These are phyloP conservation scores for Lophius americanus DNA, from an alignment of 2,797 vertebrate genomes.

Conservation along the genomic window DNA sequence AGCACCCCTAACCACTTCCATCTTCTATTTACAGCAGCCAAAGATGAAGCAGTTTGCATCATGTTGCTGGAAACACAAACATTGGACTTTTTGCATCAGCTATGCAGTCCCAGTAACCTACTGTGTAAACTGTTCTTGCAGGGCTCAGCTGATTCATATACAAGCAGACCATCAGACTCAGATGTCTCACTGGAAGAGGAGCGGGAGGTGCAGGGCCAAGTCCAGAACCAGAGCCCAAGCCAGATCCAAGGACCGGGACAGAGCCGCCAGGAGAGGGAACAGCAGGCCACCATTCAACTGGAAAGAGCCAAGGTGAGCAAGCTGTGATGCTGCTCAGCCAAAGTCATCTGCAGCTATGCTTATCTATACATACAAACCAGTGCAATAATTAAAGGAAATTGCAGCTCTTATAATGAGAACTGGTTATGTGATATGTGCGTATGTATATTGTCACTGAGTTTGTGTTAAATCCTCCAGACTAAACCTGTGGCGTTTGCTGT, in stretches of 20 bases:
- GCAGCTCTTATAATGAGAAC: no score
- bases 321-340: not conserved
- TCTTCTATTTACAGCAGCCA: no score
- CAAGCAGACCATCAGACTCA: slow-evolving; percentile 96
- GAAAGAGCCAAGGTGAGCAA: slow-evolving; percentile 88
- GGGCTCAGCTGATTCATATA: slow-evolving; percentile 98
- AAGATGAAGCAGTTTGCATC: no score
- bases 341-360: not conserved
- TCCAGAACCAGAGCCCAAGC: slow-evolving; percentile 78
- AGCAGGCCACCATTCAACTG: slow-evolving; percentile 92
- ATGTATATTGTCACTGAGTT: not conserved
- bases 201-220: slow-evolving; percentile 88
- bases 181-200: slow-evolving; percentile 98
- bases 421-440: no score
- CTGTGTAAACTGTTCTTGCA: slow-evolving; percentile 54
- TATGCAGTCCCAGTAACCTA: not conserved
- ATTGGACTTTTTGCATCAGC: no score
- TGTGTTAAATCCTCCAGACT: slow-evolving; percentile 74
- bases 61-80: not conserved
- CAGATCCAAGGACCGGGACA: slow-evolving; percentile 79
- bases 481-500: slow-evolving; percentile 97
- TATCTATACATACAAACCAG: no score
- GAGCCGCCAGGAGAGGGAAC: slow-evolving; percentile 89
- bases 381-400: no score
- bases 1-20: no score